Base-by-base conservation (phyloP, 1,140 invertebrate species). In the Heliothis virescens region DNA sequence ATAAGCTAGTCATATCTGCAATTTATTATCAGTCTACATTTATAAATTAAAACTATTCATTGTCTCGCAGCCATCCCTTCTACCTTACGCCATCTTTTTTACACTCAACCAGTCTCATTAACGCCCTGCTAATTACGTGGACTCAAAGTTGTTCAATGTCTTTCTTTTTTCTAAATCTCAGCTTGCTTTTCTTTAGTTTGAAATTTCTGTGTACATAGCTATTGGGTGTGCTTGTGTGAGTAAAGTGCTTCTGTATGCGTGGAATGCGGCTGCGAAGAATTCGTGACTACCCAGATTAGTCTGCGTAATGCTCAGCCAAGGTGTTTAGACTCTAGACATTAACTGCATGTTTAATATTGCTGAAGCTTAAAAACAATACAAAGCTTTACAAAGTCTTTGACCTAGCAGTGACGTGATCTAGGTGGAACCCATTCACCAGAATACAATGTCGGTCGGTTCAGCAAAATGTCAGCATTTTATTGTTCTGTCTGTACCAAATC, bases 191-290 rank as follows among this genome's bases (percentile, higher is more conserved):
- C 18, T 67, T 10, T 65, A 15, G 9, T n/a, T 41, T 1, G 21
- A n/a, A 41, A 18, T 26, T 18, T 13, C 26, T 57, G 15, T 72
- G 16, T 16, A 71, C n/a, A 57, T 72, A 57, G 9, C 29, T 57
- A 12, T 3, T 16, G 9, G 53, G 26, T 41, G 55, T 55, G 69
- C 21, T 13, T 62, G 55, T 75, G 57, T 60, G 57, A n/a, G 72
- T 75, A 50, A 26, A 16, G 57, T 76, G 59, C n/a, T 26, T 47
- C 12, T 73, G 79, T 55, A 79, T 72, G 79, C 55, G 21, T 59
- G 81, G 87, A 87, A 89, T 87, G 87, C 83, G 84, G 86, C 80
- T 83, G 82, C 72, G 79, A 75, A 83, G 79, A 80, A 82, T 82
- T 84, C 85, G 86, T 87, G 87, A 88, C 83, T 87, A 26, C 77